Base-by-base conservation (phyloP, 2,113 vertebrate species). In the Pleuronectes platessa region DNA sequence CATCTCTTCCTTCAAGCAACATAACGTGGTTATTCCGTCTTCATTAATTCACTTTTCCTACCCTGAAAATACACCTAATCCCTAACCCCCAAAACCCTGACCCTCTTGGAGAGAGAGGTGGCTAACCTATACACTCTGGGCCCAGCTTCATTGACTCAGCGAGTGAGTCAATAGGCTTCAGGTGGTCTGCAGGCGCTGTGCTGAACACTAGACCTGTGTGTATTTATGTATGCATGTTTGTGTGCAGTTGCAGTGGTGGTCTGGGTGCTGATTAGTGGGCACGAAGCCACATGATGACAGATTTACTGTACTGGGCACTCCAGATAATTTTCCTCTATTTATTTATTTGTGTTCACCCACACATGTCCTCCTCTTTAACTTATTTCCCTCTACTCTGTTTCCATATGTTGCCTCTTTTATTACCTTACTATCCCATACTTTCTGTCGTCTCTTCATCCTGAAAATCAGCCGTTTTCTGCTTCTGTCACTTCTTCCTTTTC, bases 201-300 rank as follows among this genome's bases (percentile, higher is more conserved):
- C 55, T 45, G 51, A 61, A 72, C 77, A 79, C 67, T 74, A 51
- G 35, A 74, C 55, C 23, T 49, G 21, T 79, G 76, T 84, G 72
- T 78, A 71, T 72, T 76, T 83, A 37, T 72, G 21, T 62, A 63
- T 83, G 55, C 55, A 49, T 85, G 58, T 78, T 74, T 81, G 58
- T 72, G 71, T 80, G 74, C 64, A 70, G 61, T 75, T 81, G 87
- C 60, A 82, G 70, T 53, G 42, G 82, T 70, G 67, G 78, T 82
- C 78, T 89, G 21, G 21, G 53, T 49, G 59, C 17, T 61, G 64
- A 80, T 81, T 27, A 68, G 56, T 81, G 68, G 73, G 73, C 27
- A 71, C 53, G 55, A 73, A 87, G 35, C 78, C 80, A 68, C 64
- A 61, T 51, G 62, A 78, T 86, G 68, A 72, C 80, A 84, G 64